phyloP scores from a whole-genome alignment of 2,113 vertebrate genomes.

The Chaetops frenatus region DNA sequence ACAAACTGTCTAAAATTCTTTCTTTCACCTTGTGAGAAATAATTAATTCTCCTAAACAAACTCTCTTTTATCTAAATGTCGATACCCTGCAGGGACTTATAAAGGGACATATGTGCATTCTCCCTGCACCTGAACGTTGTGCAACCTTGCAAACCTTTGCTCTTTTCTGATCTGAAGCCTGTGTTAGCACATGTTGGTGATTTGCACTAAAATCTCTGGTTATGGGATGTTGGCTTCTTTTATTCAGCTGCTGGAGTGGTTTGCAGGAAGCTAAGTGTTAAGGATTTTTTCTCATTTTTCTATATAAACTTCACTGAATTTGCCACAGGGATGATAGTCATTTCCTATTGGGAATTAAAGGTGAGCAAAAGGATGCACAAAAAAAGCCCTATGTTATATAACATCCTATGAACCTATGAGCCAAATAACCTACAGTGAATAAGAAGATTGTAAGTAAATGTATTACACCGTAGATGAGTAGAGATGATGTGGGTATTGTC shows the following conservation, averaged over 20 bases:
- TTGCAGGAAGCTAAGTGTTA: neutral
- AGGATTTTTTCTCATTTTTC: neutral
- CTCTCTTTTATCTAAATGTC: neutral
- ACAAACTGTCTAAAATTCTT: neutral
- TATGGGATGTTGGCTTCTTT: neutral
- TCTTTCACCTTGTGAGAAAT: neutral
- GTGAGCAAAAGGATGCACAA: neutral
- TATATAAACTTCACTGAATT: neutral
- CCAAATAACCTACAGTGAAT: neutral
- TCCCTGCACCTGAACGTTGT: neutral
- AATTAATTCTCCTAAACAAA: neutral
- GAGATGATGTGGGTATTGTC: neutral
- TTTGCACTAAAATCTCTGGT: neutral
- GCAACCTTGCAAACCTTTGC: neutral
- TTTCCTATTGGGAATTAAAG: neutral
- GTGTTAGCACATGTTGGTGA: neutral
- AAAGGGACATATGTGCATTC: neutral
- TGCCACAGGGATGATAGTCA: neutral
- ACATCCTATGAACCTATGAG: neutral
- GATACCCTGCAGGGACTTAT: neutral
- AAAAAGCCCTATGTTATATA: neutral
- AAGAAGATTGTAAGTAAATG: neutral
- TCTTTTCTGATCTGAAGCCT: neutral
- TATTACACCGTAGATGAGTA: neutral
- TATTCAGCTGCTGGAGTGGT: neutral